Evolutionary conservation across 2,888 invertebrate species (phyloP).

Genomic region (Orthosia incerta): DNA sequence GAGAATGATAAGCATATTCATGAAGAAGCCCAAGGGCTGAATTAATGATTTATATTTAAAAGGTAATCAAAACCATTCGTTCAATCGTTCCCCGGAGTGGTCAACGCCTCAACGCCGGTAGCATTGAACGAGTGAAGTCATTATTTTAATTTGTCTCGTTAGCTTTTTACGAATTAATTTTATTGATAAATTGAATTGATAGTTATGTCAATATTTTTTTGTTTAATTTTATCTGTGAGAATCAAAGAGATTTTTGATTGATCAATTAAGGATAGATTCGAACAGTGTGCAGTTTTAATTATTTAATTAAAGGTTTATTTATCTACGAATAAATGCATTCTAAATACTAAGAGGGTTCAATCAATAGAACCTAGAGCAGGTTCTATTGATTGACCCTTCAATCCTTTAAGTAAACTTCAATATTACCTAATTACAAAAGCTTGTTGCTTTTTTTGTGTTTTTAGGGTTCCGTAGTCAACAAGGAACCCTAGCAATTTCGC

Average conservation of each 20-base stretch:
- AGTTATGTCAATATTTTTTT: slow-evolving; percentile 22
- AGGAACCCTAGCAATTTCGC: too few relatives aligned
- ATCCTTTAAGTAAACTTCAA: too few relatives aligned
- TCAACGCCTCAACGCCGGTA: slow-evolving; percentile 65
- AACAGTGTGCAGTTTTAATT: slow-evolving; percentile 5
- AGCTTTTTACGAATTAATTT: slow-evolving; percentile 27
- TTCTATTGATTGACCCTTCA: too few relatives aligned
- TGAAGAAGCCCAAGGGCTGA: slow-evolving; percentile 67
- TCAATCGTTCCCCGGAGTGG: slow-evolving; percentile 50
- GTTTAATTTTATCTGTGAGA: slow-evolving; percentile 8
- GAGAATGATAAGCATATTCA: slow-evolving; percentile 78
- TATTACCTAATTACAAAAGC: too few relatives aligned
- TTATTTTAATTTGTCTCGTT: slow-evolving; percentile 64
- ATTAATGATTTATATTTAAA: slow-evolving; percentile 64
- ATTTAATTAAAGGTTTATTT: background rate
- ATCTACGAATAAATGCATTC: background rate
- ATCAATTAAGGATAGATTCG: background rate
- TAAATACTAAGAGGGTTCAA: background rate
- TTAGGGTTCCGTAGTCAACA: too few relatives aligned
- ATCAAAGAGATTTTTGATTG: background rate
- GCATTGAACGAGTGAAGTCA: slow-evolving; percentile 55
- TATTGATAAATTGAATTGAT: slow-evolving; percentile 44
- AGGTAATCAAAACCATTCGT: slow-evolving; percentile 33
- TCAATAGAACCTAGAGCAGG: background rate
- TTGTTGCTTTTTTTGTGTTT: too few relatives aligned